These are phyloP conservation scores for Drosophila rhopaloa DNA, from an alignment of 1,140 invertebrate genomes.

Conservation along the genomic window DNA sequence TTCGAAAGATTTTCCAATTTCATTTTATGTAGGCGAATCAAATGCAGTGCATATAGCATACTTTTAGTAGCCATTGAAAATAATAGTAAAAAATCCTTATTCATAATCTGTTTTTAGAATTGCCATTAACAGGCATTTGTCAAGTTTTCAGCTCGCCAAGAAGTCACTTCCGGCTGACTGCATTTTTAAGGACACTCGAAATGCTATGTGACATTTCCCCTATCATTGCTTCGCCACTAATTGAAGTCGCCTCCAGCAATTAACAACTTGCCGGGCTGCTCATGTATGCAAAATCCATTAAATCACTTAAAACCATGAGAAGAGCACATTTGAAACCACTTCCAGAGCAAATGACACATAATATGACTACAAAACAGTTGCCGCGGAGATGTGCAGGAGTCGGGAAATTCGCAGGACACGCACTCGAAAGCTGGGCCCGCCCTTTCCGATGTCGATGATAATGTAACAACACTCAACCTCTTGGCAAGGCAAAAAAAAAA, in stretches of 20 bases:
- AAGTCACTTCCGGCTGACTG: constrained; percentile 48
- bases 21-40: not conserved
- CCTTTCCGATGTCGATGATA: constrained; percentile 69
- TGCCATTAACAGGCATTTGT: constrained; percentile 10
- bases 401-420: constrained; percentile 48
- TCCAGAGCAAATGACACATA: constrained; percentile 71
- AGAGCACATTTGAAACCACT: constrained; percentile 72
- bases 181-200: constrained; percentile 40
- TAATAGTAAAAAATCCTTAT: not conserved
- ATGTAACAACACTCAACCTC: constrained; percentile 77
- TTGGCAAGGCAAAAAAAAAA: constrained; percentile 30
- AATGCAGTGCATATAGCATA: constrained; percentile 3
- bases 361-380: constrained; percentile 77
- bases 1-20: not conserved
- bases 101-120: not conserved
- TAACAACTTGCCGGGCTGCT: constrained; percentile 61
- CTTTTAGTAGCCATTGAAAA: constrained; percentile 5
- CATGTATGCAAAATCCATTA: constrained; percentile 81
- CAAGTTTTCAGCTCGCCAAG: constrained; percentile 9
- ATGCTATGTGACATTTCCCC: constrained; percentile 46
- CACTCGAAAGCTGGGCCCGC: constrained; percentile 37
- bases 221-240: constrained; percentile 48
- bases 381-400: constrained; percentile 41
- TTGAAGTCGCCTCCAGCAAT: constrained; percentile 66
- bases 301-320: constrained; percentile 67